A percentile compares a stretch with the other conserved stretches of the same genome.
Evolutionary conservation across 2,797 vertebrate species (phyloP).

Genomic region (Sebastes hubbsi): DNA sequence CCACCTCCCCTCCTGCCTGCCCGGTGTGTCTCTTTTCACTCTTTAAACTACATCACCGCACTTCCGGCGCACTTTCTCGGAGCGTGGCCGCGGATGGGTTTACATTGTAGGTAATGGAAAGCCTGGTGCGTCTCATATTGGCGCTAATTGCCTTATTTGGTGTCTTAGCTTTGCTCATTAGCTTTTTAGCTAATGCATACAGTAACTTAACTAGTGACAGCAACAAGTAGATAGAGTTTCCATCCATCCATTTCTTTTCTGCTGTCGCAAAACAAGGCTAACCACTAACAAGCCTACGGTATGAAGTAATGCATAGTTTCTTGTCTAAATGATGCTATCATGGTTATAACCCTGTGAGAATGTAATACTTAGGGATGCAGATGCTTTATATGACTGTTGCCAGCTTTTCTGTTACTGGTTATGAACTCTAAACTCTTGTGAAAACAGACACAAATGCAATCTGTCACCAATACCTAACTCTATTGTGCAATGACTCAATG

Average conservation of each 20-base stretch:
- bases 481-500: no score
- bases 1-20: no score
- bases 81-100: no score
- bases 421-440: not conserved
- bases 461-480: no score
- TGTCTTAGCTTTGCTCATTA: not conserved
- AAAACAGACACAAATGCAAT: not conserved
- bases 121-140: no score
- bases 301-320: no score
- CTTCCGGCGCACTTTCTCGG: accelerated
- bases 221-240: no score
- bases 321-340: no score
- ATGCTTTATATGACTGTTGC: not conserved
- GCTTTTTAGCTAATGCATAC: not conserved
- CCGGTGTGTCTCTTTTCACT: no score
- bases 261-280: not conserved
- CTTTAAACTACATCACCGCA: no score
- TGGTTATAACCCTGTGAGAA: not conserved
- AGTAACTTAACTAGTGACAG: not conserved
- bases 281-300: not conserved
- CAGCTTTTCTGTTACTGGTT: not conserved
- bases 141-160: no score
- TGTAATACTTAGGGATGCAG: not conserved
- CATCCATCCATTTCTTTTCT: not conserved
- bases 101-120: no score